Evolutionary conservation across 2,113 vertebrate species (phyloP).

Genomic region (Rhinichthys klamathensis): DNA sequence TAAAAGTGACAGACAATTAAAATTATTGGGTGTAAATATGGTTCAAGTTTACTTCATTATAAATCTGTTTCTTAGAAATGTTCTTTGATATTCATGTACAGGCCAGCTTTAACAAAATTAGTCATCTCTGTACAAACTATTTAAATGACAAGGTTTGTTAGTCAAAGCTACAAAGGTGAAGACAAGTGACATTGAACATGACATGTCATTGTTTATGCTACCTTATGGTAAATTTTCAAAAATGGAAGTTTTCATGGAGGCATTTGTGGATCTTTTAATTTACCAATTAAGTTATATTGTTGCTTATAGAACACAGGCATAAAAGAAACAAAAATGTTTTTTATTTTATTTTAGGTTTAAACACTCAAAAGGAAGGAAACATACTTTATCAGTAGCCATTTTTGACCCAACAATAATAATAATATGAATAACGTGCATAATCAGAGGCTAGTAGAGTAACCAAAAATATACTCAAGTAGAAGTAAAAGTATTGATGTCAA

Average conservation of each 20-base stretch:
- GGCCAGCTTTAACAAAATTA: neutral
- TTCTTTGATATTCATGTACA: neutral
- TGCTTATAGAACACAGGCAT: neutral
- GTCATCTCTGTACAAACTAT: neutral
- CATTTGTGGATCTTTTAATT: neutral
- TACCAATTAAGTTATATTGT: neutral
- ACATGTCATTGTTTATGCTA: neutral
- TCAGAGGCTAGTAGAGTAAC: too few relatives aligned
- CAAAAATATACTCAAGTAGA: too few relatives aligned
- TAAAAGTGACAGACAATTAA: neutral
- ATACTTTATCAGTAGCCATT: neutral
- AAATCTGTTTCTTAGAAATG: neutral
- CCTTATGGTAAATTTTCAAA: neutral
- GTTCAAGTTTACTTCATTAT: neutral
- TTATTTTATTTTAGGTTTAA: neutral
- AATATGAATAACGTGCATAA: neutral
- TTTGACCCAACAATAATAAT: neutral
- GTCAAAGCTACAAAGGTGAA: neutral
- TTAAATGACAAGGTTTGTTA: neutral
- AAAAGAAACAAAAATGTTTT: neutral
- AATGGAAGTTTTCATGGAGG: neutral
- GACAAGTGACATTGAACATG: neutral
- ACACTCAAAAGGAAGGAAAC: too few relatives aligned
- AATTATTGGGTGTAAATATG: conserved; percentile 14
- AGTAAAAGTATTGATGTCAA: too few relatives aligned